Evolutionary conservation across 1,140 invertebrate species (phyloP), one percentile per base, ranked within the genome.

Genomic region (Phymastichus coffea): DNA sequence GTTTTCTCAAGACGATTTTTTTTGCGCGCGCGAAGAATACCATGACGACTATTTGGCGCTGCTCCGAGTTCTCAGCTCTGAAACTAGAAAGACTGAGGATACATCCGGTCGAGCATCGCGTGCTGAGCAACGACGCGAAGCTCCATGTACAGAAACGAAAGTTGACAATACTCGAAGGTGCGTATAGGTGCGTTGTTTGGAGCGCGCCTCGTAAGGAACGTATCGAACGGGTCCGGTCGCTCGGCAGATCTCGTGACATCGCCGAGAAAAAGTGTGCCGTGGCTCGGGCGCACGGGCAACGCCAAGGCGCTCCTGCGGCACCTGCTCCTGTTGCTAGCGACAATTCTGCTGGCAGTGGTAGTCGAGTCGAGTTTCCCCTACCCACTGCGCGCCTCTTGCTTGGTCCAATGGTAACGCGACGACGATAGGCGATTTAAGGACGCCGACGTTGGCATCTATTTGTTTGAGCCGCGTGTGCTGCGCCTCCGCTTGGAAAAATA

Each of bases 401-500:
- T 64, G 26, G 23, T 72, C 2, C 63, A 65, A 63, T 70, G 70
- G 70, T 70, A 70, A 61, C 2, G 9, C 2, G 4, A 25, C 22
- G 12, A 20, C 8, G 20, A 44, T 4, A 44, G 10, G 20, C 3
- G 7, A 51, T 23, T 48, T 52, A 64, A n/a, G 57, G 61, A 63
- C 65, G 68, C 53, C 65, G 46, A 67, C 69, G 66, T 69, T 66
- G 41, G 43, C 23, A n/a, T n/a, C 23, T 14, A 26, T 33, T 26
- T n/a, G 38, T 17, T 47, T n/a, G 49, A 41, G 23, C 10, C 22
- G 53, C 43, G 70, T 71, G 65, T 71, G 64, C 70, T 72, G 71
- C 57, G 35, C 57, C 65, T 64, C 53, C 61, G 70, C 63, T 64
- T 68, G 60, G 63, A 66, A 66, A 68, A 71, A 71, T 69, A 71